Conservation (phyloP, 2,113 vertebrate genomes). For the Marmota flaviventris region DNA sequence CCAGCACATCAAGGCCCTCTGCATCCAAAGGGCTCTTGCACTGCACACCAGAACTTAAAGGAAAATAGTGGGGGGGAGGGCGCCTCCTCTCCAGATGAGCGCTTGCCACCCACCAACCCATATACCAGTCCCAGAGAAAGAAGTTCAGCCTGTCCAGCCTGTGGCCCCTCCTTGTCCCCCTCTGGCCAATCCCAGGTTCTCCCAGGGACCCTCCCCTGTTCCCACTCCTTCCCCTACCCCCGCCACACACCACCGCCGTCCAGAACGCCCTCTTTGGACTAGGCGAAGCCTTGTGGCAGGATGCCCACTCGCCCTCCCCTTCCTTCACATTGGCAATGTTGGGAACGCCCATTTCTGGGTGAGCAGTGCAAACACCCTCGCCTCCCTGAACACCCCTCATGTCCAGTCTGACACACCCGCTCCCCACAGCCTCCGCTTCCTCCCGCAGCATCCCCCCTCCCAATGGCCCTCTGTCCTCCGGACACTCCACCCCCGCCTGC, state of each 20-base stretch:
- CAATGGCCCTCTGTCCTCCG: conserved; percentile 65
- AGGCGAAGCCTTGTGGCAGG: conserved; percentile 59
- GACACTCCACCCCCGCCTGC: conserved; percentile 78
- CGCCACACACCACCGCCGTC: neutral
- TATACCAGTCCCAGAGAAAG: neutral
- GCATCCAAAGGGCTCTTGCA: neutral
- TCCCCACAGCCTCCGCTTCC: conserved; percentile 50
- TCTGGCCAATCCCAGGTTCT: conserved; percentile 46
- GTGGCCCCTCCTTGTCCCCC: neutral
- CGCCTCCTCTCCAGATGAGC: neutral
- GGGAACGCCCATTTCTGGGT: conserved; percentile 78
- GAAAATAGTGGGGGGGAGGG: neutral
- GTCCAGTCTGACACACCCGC: conserved; percentile 66
- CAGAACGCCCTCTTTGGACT: conserved; percentile 58
- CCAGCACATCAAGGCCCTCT: neutral
- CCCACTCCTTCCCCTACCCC: neutral
- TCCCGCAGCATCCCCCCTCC: neutral
- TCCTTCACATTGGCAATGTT: conserved; percentile 59
- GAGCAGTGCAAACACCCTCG: conserved; percentile 72
- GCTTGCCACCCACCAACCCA: neutral
- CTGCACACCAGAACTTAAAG: neutral
- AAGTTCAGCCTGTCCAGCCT: neutral
- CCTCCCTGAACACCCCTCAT: conserved; percentile 66
- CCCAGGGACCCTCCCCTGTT: conserved; percentile 15
- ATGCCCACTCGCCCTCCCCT: conserved; percentile 73